A percentile compares a stretch with the other conserved stretches of the same genome.
Evolutionary conservation across 2,888 invertebrate genomes (phyloP).

Genomic region (Odontomyia ornata): DNA sequence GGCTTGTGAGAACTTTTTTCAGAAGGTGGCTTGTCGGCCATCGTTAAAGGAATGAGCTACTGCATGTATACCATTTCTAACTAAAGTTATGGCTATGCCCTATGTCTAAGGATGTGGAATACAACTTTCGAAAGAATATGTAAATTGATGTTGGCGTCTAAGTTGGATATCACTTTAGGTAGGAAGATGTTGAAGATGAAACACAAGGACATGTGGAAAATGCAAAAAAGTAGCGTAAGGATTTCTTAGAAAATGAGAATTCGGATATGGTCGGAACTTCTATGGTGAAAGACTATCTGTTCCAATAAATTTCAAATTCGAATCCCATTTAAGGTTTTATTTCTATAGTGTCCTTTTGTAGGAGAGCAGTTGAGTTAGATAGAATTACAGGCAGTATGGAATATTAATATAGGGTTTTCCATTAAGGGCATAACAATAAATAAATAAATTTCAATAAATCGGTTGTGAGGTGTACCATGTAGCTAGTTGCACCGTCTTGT

Average conservation of each 20-base stretch:
- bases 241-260: too few species aligned
- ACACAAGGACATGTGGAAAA: not conserved
- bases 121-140: not conserved
- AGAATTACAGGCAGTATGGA: too few species aligned
- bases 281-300: conserved; percentile 47
- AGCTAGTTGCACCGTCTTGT: too few species aligned
- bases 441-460: too few species aligned
- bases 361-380: too few species aligned
- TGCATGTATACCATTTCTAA: not conserved
- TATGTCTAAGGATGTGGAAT: not conserved
- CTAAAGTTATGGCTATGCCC: not conserved
- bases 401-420: too few species aligned
- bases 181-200: conserved; percentile 5
- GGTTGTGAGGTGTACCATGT: too few species aligned
- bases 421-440: too few species aligned
- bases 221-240: not conserved
- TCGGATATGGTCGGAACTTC: conserved; percentile 27
- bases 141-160: conserved; percentile 39
- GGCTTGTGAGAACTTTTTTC: not conserved
- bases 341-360: too few species aligned
- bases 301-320: conserved; percentile 50
- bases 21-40: too few species aligned
- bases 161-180: conserved; percentile 17
- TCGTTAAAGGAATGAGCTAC: not conserved
- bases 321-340: conserved; percentile 47